phyloP scores from a whole-genome alignment of 2,113 vertebrate species.

The Malaclemys terrapin region DNA sequence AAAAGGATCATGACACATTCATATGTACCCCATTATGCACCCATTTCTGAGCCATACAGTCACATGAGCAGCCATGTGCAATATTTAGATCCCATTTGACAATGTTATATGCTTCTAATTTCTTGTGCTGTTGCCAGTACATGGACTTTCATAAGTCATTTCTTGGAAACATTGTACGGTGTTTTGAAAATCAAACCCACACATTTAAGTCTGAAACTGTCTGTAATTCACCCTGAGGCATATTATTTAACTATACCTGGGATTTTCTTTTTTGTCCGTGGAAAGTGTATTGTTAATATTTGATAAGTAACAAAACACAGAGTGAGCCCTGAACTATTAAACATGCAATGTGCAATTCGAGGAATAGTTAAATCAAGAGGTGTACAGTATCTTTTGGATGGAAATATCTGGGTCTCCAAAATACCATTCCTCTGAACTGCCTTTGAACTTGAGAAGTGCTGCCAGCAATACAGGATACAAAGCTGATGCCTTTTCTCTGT shows the following conservation, averaged over 20 bases:
- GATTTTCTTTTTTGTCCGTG: not conserved
- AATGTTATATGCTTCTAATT: not conserved
- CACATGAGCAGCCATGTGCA: not conserved
- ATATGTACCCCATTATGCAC: not conserved
- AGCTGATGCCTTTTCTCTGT: constrained; percentile 24
- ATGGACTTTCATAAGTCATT: not conserved
- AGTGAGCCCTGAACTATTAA: not conserved
- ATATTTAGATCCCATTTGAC: not conserved
- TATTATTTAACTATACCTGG: constrained; percentile 13
- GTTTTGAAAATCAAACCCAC: constrained; percentile 31
- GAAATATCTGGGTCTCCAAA: not conserved
- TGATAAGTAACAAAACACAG: constrained; percentile 12
- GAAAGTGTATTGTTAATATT: not conserved
- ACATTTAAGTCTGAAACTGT: not conserved
- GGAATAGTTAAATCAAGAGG: constrained; percentile 24
- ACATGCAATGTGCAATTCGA: not conserved
- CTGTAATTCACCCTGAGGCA: not conserved
- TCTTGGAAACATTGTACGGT: not conserved
- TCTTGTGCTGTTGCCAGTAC: not conserved
- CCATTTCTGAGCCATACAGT: not conserved
- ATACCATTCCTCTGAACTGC: not conserved
- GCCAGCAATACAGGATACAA: constrained; percentile 61
- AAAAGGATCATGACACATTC: not conserved
- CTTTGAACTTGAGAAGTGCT: constrained; percentile 73
- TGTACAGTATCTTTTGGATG: constrained; percentile 50